These are phyloP conservation scores for Podarcis muralis DNA, from an alignment of 2,113 vertebrate species.

Conservation along the genomic window DNA sequence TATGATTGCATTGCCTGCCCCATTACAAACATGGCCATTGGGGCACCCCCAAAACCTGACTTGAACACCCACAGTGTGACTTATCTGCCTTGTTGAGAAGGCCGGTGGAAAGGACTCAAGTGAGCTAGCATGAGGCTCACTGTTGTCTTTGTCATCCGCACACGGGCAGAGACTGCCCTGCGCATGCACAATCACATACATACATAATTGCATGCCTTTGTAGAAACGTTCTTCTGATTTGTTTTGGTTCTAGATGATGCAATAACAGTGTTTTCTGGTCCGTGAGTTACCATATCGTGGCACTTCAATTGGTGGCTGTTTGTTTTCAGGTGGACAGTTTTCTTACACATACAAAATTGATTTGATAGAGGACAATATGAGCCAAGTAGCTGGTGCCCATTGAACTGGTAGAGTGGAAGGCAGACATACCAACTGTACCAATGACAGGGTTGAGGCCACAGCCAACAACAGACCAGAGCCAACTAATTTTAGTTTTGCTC, in stretches of 20 bases:
- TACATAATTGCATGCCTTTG: not conserved
- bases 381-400: not conserved
- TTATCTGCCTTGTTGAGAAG: not conserved
- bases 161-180: too few species aligned
- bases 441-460: too few species aligned
- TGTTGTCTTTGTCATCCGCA: not conserved
- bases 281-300: conserved; percentile 20
- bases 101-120: not conserved
- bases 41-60: too few species aligned
- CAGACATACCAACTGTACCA: too few species aligned
- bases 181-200: not conserved
- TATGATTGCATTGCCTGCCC: too few species aligned
- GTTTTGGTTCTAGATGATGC: not conserved
- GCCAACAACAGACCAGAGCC: too few species aligned
- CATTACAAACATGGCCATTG: not conserved
- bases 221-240: not conserved
- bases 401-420: too few species aligned
- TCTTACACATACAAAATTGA: not conserved
- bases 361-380: conserved; percentile 21
- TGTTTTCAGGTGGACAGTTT: not conserved
- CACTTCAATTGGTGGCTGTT: not conserved
- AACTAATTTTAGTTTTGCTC: too few species aligned
- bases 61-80: not conserved
- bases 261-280: not conserved
- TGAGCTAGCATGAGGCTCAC: too few species aligned